Base-by-base conservation (phyloP, 30 jellyfish, hydroid and myxozoan species). In the Aurelia aurita region DNA sequence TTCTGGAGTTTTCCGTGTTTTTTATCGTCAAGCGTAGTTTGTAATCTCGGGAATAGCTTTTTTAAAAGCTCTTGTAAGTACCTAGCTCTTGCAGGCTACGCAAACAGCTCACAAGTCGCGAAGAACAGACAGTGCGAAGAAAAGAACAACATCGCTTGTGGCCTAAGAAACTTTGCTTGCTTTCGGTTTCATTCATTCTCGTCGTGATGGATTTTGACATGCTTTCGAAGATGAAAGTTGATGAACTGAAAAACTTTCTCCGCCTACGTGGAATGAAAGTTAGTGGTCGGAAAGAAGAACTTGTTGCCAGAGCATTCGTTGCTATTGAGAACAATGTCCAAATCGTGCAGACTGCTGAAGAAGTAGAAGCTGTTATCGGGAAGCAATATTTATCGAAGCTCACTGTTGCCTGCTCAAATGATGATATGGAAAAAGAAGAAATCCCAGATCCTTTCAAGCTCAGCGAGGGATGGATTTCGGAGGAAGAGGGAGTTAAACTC, bases 371-470 rank as follows among this genome's bases (percentile, higher is more conserved):
- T 39, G 77, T 28, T 18, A 59, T 59, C 5, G 26, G 43, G 27
- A 51, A 23, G 43, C 87, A 79, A 12, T 79, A 79, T 26, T n/a
- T 21, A 23, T 69, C 67, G 31, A 72, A 68, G 69, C 91, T 81
- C 1, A 20, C 11, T 64, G 53, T 65, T 28, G 47, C 47, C 11
- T 13, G 5, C 47, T 35, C 11, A 3, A 1, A 35, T 6, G 7
- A 35, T 35, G 47, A 35, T 35, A 35, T 6, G 43, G 79, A 46
- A 28, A 59, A 54, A 4, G 87, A 28, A 51, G 10, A 44, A 69
- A 22, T 81, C 34, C 91, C 90, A 19, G 92, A 82, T 67, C 87
- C 91, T 2, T 81, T 69, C 26, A 81, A 81, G 35, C 60, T 81
- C 22, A 43, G 2, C 3, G 64, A 81, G 21, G 91, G 90, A 26